These are phyloP conservation scores for Montifringilla adamsi DNA, from an alignment of 2,113 vertebrate species.

Conservation along the genomic window DNA sequence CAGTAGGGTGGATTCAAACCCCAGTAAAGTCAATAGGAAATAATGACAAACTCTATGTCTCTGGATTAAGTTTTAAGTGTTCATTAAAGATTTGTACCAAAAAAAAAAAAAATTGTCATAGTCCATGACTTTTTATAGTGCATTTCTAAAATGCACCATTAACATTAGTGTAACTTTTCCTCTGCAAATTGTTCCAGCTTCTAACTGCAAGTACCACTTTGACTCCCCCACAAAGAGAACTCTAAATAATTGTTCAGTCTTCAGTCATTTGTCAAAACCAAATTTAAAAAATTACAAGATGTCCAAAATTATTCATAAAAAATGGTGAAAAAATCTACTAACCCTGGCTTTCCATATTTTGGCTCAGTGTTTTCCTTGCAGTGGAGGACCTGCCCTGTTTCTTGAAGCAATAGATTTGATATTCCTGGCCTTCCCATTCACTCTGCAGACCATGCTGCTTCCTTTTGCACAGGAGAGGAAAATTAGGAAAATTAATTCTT, in stretches of 20 bases:
- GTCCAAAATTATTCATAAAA: background rate
- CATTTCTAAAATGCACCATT: background rate
- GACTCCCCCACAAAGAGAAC: background rate
- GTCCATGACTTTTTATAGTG: background rate
- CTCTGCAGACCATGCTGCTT: background rate
- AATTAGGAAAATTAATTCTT: background rate
- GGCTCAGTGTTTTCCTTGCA: rapidly evolving
- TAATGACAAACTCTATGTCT: background rate
- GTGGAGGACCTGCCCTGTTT: background rate
- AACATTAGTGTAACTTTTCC: background rate
- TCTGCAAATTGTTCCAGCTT: background rate
- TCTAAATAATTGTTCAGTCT: background rate
- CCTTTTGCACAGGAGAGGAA: background rate
- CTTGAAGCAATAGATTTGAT: background rate
- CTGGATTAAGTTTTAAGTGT: background rate
- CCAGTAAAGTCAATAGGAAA: background rate
- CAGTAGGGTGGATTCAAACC: background rate
- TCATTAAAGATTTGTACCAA: background rate
- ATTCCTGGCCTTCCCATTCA: background rate
- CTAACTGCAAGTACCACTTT: background rate
- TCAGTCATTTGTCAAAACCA: background rate
- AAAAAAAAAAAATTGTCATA: background rate
- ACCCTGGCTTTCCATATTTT: background rate
- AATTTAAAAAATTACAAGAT: background rate
- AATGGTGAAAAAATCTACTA: background rate